A percentile compares a stretch with the other conserved stretches of the same genome.
These are phyloP conservation scores for Alentia gelatinosa DNA, from an alignment of 2,888 invertebrate genomes.

Conservation along the genomic window DNA sequence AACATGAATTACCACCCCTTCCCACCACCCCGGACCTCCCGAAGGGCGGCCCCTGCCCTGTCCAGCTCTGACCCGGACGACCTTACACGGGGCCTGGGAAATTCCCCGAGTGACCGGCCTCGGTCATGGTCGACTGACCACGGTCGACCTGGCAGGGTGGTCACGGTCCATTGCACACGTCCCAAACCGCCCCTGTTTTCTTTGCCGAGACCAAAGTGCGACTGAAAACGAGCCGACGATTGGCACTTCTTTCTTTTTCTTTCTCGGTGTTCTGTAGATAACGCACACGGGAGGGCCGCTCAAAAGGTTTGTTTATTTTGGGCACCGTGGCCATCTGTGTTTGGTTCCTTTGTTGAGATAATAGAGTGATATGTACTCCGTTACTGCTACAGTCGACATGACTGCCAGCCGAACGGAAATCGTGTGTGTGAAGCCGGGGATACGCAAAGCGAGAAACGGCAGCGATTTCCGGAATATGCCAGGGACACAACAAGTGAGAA, in stretches of 20 bases:
- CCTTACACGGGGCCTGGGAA: background rate
- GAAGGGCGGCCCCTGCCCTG: too few relatives aligned
- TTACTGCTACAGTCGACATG: too few relatives aligned
- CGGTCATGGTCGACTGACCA: background rate
- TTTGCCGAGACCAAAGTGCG: background rate
- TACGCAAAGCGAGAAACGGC: too few relatives aligned
- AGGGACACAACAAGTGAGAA: too few relatives aligned
- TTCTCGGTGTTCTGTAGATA: background rate
- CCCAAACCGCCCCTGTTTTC: background rate
- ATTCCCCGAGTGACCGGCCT: background rate
- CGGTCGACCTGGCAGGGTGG: background rate
- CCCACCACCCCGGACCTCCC: too few relatives aligned
- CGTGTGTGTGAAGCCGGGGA: too few relatives aligned
- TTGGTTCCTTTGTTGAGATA: background rate
- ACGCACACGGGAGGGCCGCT: background rate
- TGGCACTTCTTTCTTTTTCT: background rate
- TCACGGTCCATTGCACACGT: background rate
- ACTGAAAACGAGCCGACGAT: background rate
- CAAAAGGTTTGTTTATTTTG: background rate
- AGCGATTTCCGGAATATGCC: too few relatives aligned
- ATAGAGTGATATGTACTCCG: background rate
- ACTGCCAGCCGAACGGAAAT: too few relatives aligned
- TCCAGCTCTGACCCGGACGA: background rate
- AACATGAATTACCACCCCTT: too few relatives aligned
- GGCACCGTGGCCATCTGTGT: background rate